Conservation (phyloP, 2,888 invertebrate species). For the Prosapia bicincta region DNA sequence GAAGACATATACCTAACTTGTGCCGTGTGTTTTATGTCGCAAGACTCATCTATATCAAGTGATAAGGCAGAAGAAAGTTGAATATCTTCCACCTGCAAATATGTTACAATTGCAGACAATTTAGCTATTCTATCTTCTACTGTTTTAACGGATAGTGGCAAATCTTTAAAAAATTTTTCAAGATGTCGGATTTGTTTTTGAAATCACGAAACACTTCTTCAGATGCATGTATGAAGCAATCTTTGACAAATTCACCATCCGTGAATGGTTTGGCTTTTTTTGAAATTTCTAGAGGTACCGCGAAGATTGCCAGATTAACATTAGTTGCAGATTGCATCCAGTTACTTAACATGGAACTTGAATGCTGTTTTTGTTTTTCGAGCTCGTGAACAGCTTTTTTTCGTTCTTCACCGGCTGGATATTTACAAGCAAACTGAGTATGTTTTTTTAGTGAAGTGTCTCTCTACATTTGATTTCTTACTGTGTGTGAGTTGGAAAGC, state of each 20-base stretch:
- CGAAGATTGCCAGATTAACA: slow-evolving; percentile 36
- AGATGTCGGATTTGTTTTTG: slow-evolving; percentile 40
- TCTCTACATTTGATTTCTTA: slow-evolving; percentile 7
- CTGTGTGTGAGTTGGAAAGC: not conserved
- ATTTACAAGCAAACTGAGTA: slow-evolving; percentile 33
- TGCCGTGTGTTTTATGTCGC: slow-evolving; percentile 40
- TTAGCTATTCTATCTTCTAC: slow-evolving; percentile 39
- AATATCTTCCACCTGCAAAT: too few species aligned
- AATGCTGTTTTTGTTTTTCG: slow-evolving; percentile 32
- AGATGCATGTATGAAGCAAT: too few species aligned
- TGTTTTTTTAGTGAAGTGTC: not conserved
- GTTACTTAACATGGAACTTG: slow-evolving; percentile 39
- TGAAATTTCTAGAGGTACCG: slow-evolving; percentile 34
- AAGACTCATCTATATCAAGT: too few species aligned
- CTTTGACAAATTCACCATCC: too few species aligned
- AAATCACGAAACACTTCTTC: slow-evolving; percentile 42
- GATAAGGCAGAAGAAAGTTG: too few species aligned
- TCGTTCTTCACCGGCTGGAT: slow-evolving; percentile 37
- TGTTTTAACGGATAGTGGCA: too few species aligned
- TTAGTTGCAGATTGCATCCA: too few species aligned
- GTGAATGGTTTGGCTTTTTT: slow-evolving; percentile 34
- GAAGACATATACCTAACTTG: slow-evolving; percentile 37
- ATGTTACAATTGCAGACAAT: too few species aligned
- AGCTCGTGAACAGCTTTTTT: slow-evolving; percentile 35
- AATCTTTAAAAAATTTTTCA: slow-evolving; percentile 20